phyloP scores from a whole-genome alignment of 2,888 invertebrate species.

The Limnephilus lunatus region DNA sequence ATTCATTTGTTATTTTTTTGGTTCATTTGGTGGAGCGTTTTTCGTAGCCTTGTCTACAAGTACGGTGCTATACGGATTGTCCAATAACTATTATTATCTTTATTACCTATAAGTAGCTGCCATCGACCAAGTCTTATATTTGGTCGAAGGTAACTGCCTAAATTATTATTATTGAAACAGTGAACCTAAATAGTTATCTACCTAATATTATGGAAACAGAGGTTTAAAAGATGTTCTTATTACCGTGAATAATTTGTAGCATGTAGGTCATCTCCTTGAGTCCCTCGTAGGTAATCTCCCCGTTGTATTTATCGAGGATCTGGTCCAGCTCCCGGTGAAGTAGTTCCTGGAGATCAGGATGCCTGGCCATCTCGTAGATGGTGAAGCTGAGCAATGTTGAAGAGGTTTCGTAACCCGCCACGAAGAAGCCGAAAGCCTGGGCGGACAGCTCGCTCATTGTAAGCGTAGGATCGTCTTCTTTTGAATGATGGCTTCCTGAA shows the following conservation, averaged over 20 bases:
- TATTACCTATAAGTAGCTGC: too few species aligned
- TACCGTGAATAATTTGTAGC: slow-evolving; percentile 73
- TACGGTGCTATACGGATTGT: too few species aligned
- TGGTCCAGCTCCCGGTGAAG: slow-evolving; percentile 71
- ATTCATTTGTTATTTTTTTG: too few species aligned
- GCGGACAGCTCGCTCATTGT: slow-evolving; percentile 74
- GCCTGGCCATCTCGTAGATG: slow-evolving; percentile 74
- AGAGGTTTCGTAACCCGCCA: slow-evolving; percentile 77
- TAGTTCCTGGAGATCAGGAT: slow-evolving; percentile 72
- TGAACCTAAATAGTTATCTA: too few species aligned
- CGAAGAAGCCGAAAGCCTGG: slow-evolving; percentile 77
- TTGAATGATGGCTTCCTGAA: background rate
- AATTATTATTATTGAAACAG: too few species aligned
- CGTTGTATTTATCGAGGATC: slow-evolving; percentile 69
- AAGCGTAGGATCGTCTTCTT: slow-evolving; percentile 65
- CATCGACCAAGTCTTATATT: too few species aligned
- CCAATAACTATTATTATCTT: too few species aligned
- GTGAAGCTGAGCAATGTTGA: slow-evolving; percentile 73
- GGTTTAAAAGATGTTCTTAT: background rate
- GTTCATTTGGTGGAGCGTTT: too few species aligned
- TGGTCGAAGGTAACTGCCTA: too few species aligned
- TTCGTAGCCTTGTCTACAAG: too few species aligned
- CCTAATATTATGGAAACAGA: too few species aligned
- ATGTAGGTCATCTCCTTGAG: slow-evolving; percentile 74
- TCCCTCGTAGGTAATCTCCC: slow-evolving; percentile 73